A percentile compares a stretch with the other conserved stretches of the same genome.
Evolutionary conservation across 1,140 invertebrate genomes (phyloP).

Genomic region (Carcinoscorpius rotundicauda): DNA sequence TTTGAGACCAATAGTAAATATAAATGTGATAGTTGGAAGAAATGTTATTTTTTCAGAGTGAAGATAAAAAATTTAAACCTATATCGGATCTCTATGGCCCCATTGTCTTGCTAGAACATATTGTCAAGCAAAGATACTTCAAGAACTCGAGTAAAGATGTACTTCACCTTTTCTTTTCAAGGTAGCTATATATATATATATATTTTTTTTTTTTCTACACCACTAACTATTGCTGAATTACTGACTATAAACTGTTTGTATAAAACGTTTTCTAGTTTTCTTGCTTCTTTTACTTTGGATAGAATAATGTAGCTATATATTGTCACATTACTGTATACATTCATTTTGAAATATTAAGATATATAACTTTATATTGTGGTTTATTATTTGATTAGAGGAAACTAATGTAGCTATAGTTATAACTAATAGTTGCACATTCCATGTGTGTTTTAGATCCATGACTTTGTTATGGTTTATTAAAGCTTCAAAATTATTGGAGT

Average conservation of each 20-base stretch:
- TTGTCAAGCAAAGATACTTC: constrained; percentile 31
- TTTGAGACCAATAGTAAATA: too few species aligned
- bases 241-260: not conserved
- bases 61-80: constrained; percentile 32
- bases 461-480: too few species aligned
- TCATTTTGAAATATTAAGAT: too few species aligned
- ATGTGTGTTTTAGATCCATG: too few species aligned
- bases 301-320: constrained; percentile 6
- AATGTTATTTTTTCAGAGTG: constrained; percentile 10
- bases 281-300: not conserved
- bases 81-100: constrained; percentile 31
- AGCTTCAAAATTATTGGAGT: too few species aligned
- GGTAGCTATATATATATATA: constrained; percentile 13
- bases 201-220: not conserved
- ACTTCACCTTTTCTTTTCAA: constrained; percentile 30
- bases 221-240: not conserved
- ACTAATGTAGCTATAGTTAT: too few species aligned
- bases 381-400: too few species aligned
- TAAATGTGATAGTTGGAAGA: too few species aligned
- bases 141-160: constrained; percentile 28
- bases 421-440: too few species aligned
- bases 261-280: not conserved
- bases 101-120: constrained; percentile 29
- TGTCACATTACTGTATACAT: too few species aligned
- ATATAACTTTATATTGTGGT: too few species aligned